These are phyloP conservation scores for Brachirus orientalis DNA, from an alignment of 2,113 vertebrate genomes.

Conservation along the genomic window DNA sequence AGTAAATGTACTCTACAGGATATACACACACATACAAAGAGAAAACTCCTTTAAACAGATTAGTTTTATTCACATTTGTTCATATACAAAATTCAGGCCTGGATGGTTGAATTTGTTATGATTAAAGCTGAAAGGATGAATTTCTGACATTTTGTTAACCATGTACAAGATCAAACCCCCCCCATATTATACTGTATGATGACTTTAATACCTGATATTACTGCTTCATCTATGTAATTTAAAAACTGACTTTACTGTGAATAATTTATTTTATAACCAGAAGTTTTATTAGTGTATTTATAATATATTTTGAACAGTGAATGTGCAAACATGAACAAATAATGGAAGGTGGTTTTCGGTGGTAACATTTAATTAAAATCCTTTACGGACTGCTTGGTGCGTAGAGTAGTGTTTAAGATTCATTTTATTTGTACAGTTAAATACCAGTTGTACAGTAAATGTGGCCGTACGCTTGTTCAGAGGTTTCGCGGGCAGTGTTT, in stretches of 20 bases:
- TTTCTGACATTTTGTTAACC: not conserved
- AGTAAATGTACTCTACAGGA: constrained; percentile 49
- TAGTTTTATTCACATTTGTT: not conserved
- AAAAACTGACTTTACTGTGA: constrained; percentile 30
- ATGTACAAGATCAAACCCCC: no score
- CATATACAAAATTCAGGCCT: not conserved
- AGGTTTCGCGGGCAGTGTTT: constrained; percentile 32
- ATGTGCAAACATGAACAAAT: constrained; percentile 44
- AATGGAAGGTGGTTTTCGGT: constrained; percentile 40
- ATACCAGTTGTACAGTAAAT: constrained; percentile 40
- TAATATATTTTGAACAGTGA: constrained; percentile 63
- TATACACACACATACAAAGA: constrained; percentile 1
- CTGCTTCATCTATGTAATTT: constrained; percentile 30
- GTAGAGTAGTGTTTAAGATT: constrained; percentile 45
- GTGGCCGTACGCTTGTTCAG: constrained; percentile 28
- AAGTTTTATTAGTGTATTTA: constrained; percentile 52
- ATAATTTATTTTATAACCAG: constrained; percentile 66
- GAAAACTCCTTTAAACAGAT: constrained; percentile 4
- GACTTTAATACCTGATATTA: constrained; percentile 1
- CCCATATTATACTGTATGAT: not conserved
- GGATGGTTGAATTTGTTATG: not conserved
- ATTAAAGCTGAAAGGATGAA: not conserved
- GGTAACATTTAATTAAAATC: constrained; percentile 54
- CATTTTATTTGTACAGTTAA: constrained; percentile 36
- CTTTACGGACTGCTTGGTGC: constrained; percentile 55